Evolutionary conservation across 2,113 vertebrate species (phyloP).

Genomic region (Rhinopithecus roxellana): DNA sequence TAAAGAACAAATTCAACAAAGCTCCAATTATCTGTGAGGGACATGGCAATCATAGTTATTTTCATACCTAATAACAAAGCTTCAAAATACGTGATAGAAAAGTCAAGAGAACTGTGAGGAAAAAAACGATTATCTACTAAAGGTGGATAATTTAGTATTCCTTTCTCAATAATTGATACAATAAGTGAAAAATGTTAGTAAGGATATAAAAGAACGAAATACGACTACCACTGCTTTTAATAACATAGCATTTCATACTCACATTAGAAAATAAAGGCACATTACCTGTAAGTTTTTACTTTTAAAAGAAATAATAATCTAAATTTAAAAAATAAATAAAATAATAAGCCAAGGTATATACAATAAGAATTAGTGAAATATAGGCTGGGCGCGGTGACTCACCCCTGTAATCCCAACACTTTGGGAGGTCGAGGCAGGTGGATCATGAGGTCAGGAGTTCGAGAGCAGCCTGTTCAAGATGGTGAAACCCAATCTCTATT

Average conservation of each 20-base stretch:
- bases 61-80: neutral
- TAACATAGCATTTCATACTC: neutral
- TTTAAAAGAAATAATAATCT: neutral
- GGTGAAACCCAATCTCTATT: no score
- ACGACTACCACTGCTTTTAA: neutral
- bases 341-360: neutral
- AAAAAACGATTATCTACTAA: neutral
- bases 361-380: neutral
- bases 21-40: neutral
- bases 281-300: neutral
- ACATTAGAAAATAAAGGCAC: neutral
- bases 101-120: no score
- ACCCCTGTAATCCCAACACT: no score
- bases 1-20: neutral
- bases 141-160: neutral
- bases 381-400: no score
- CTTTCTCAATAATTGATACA: neutral
- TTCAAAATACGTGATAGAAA: neutral
- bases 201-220: neutral
- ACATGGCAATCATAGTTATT: neutral
- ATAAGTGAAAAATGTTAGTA: neutral
- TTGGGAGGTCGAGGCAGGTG: no score
- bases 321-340: neutral
- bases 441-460: no score
- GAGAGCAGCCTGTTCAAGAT: no score